Base-by-base conservation (phyloP, 2,888 invertebrate species). In the Galeopsomyia nigrocyanea region DNA sequence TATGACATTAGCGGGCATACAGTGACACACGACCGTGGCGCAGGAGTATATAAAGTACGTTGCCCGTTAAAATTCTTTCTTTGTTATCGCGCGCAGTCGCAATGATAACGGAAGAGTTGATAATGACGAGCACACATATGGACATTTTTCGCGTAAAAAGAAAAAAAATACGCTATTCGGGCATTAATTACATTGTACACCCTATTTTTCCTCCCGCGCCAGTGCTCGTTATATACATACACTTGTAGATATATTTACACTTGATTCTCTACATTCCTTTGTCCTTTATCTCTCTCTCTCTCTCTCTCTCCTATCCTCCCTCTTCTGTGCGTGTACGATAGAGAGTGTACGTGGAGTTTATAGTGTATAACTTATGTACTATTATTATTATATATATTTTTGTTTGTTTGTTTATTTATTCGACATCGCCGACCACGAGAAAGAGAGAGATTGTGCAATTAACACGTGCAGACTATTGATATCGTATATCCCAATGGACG, bases 1-100 rank as follows among this genome's bases (percentile, higher is more conserved):
- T 82, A 80, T 79, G 79, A 81, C 83, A 83, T 83, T 82, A 82
- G 81, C 64, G 66, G 61, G 74, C 76, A 76, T 5, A 26, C 3
- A 3, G 26, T 26, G 26, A 26, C 26, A 26, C 26, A 5, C 5
- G 26, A 26, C 26, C 26, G 26, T 26, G 26, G 26, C n/a, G 49
- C n/a, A 49, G 55, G 22, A 10, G 17, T n/a, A 6, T 53, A 51
- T 61, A 47, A 31, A 51, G 16, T 31, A 16, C 21, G 10, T 21
- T 13, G 19, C 56, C 47, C 47, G 56, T 56, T 65, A 47, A 49
- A 58, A 58, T 57, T 39, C 39, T 7, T 39, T 13, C 10, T 10
- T 39, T 39, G 2, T 10, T 10, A 5, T 39, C 39, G 39, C 5
- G 5, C 5, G 2, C 26, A 26, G 26, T 39, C 39, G 39, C 39